Conservation (phyloP, 2,888 invertebrate species). For the Ophion slaviceki region DNA sequence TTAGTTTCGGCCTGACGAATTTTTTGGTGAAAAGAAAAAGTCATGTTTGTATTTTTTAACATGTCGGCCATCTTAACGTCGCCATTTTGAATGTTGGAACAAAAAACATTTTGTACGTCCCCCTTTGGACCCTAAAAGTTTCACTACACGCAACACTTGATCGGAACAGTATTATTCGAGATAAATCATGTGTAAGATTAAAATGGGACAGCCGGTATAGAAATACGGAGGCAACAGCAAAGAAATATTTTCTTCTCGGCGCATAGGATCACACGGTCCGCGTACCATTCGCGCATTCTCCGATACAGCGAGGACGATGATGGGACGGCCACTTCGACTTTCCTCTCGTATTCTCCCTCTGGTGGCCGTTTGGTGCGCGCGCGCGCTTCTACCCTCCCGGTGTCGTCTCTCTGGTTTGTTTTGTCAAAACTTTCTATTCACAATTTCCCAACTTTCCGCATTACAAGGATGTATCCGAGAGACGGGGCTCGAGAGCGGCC, state of each 20-base stretch:
- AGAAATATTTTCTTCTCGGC: conserved; percentile 56
- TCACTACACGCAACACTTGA: too few relatives aligned
- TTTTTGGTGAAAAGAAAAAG: too few relatives aligned
- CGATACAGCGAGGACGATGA: conserved; percentile 46
- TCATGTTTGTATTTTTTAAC: too few relatives aligned
- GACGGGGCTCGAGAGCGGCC: conserved; percentile 40
- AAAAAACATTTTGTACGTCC: too few relatives aligned
- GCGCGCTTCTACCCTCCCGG: conserved; percentile 7
- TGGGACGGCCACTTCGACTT: conserved; percentile 8
- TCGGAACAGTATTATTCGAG: too few relatives aligned
- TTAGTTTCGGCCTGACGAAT: too few relatives aligned
- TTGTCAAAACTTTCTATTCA: conserved; percentile 76
- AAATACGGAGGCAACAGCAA: conserved; percentile 14
- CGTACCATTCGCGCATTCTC: conserved; percentile 50
- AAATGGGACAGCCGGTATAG: too few relatives aligned
- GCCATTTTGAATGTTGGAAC: too few relatives aligned
- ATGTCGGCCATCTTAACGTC: too few relatives aligned
- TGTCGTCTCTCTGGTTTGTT: conserved; percentile 67
- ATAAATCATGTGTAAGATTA: too few relatives aligned
- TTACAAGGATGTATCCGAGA: conserved; percentile 74
- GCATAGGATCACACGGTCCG: conserved; percentile 17
- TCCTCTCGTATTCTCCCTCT: conserved; percentile 7
- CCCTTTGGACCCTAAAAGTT: too few relatives aligned
- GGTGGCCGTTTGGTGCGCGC: neutral
- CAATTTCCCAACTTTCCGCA: conserved; percentile 78